Evolutionary conservation across 2,888 invertebrate species (phyloP), one percentile per base, ranked within the genome.

Genomic region (Limnephilus auricula): DNA sequence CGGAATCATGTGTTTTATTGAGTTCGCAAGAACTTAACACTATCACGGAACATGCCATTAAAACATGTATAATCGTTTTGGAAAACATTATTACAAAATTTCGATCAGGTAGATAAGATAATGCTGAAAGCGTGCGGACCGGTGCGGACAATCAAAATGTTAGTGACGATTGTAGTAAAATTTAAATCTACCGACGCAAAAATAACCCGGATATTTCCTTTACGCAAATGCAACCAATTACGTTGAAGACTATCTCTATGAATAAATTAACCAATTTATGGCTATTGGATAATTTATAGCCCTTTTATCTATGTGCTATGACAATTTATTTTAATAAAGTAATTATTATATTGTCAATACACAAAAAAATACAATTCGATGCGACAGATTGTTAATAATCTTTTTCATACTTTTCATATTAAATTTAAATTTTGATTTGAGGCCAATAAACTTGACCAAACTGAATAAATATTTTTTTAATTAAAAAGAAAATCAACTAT

Each of bases 1-100:
- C 80, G 18, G 80, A 15, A 80, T 13, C 13, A 32, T 80, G 15
- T 15, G 32, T 80, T 32, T 45, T 30, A 30, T 45, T 85, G 37
- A 85, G 40, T 87, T 87, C 87, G 87, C 87, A 50, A 18, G 50
- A 50, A 31, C 50, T 34, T 31, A 65, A 34, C 30, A 34, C 65
- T 15, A 50, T 65, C 87, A 31, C 50, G 9, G 30, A 87, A 30
- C 2, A 9, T n/a, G 32, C 65, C 13, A 87, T 32, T 5, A 87
- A 65, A 4, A 87, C 31, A 2, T 50, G 31, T 10, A 31, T 5
- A 18, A 85, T n/a, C 12, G 10, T 85, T n/a, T 85, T 37, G 65
- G 18, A 65, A 9, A 18, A 31, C 87, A 87, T 87, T 32, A 5
- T 87, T 50, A 15, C 2, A 31, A 80, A 32, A 32, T 15, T 80